Evolutionary conservation across 2,888 invertebrate genomes (phyloP).

Genomic region (Drosophila maculinotata): DNA sequence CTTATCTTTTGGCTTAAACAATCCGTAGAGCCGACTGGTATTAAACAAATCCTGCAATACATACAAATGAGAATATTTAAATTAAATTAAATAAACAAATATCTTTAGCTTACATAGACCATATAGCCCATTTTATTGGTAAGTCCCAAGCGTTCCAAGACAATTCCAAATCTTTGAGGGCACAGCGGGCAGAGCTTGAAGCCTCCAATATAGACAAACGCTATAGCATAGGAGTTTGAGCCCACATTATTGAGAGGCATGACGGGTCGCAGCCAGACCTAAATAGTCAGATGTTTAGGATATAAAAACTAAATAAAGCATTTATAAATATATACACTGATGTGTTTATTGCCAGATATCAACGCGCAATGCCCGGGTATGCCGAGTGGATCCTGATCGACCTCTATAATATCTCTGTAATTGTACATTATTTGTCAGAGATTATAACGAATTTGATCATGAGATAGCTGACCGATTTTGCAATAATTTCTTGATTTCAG

Average conservation of each 20-base stretch:
- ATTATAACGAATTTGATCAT: not conserved
- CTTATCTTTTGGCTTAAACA: constrained; percentile 33
- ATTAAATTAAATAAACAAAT: not conserved
- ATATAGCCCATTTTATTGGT: constrained; percentile 77
- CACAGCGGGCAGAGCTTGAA: constrained; percentile 59
- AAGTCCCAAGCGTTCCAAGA: constrained; percentile 82
- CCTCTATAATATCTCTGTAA: constrained; percentile 86
- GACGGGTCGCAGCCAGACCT: constrained; percentile 85
- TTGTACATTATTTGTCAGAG: no score
- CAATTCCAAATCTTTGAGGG: constrained; percentile 81
- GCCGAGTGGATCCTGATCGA: constrained; percentile 89
- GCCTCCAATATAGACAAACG: constrained; percentile 80
- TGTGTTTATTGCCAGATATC: constrained; percentile 82
- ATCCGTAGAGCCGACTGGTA: constrained; percentile 22
- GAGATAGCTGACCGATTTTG: constrained; percentile 86
- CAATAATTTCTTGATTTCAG: constrained; percentile 87
- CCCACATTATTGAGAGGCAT: constrained; percentile 77
- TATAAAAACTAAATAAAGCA: not conserved
- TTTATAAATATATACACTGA: constrained; percentile 29
- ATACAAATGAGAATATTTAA: not conserved
- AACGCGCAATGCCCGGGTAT: constrained; percentile 86
- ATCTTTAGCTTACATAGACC: constrained; percentile 65
- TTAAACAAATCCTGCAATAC: constrained; percentile 68
- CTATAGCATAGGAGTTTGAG: constrained; percentile 85
- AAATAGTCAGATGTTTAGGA: not conserved